Evolutionary conservation across 2,888 invertebrate species (phyloP), one percentile per base, ranked within the genome.

Genomic region (Ophioninae sp.): DNA sequence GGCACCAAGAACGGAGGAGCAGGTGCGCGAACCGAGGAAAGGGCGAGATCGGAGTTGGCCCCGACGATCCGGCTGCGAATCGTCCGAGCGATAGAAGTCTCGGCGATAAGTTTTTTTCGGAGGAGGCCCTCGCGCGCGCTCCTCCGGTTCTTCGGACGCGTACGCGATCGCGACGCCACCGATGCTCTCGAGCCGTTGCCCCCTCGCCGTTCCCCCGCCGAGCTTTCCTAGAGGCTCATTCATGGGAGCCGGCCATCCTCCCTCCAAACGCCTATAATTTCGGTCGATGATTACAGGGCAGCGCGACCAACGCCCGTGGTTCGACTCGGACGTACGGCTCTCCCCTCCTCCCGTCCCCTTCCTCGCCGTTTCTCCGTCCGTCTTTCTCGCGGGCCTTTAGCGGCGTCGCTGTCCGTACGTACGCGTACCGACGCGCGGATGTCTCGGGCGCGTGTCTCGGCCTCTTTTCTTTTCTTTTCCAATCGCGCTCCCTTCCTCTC

Each of bases 221-320:
- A 91, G 89, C 90, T 91, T 90, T 90, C 87, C 91, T 91, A 91
- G 90, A 89, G 90, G 90, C 88, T 90, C 91, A 89, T 91, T 91
- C 91, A 90, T 88, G 90, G 44, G 61, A 44, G 17, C 44, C 61
- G 44, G 17, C 44, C 61, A 61, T 37, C 77, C 69, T 85, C 68
- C 69, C 56, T 70, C 89, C 91, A 92, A 92, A 92, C 92, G 91
- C 89, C 92, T 92, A 92, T 92, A 92, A 93, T 93, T 91, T 91
- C 86, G 84, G 82, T 87, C 74, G 86, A 89, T 91, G 92, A 93
- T 93, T 93, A 93, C 91, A 92, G 91, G 92, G 90, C 91, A 90
- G 86, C 87, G 85, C 90, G 88, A 88, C 88, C 88, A 90, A 89
- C 88, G 88, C 89, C 87, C 88, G 76, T 78, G 79, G 81, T 86